Percentiles rank a stretch among this genome's conserved stretches.
Evolutionary conservation across 2,113 vertebrate genomes (phyloP).

Genomic region (Grammomys surdaster): DNA sequence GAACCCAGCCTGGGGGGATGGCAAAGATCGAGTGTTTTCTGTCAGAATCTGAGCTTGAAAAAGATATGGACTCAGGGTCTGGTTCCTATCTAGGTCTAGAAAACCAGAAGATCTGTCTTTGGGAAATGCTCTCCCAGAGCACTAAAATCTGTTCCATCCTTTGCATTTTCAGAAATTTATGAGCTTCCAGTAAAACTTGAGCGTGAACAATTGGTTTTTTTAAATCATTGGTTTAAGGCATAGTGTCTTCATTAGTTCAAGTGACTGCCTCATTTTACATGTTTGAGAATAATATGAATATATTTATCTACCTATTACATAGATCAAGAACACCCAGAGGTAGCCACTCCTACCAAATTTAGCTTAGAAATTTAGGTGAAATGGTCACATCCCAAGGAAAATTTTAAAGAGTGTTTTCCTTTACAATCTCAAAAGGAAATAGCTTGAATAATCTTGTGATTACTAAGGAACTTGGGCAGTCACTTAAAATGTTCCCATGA

Average conservation of each 20-base stretch:
- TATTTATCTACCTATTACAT: neutral
- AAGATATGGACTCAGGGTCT: neutral
- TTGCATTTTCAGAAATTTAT: neutral
- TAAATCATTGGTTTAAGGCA: slow-evolving; percentile 41
- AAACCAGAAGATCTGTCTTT: neutral
- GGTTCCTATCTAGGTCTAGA: neutral
- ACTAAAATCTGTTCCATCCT: neutral
- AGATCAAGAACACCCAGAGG: neutral
- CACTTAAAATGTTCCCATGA: slow-evolving; percentile 16
- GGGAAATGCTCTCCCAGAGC: neutral
- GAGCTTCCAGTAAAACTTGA: neutral
- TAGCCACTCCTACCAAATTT: neutral
- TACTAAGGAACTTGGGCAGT: slow-evolving; percentile 36
- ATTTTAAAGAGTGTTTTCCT: neutral
- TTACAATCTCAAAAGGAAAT: slow-evolving; percentile 56
- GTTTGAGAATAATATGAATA: neutral
- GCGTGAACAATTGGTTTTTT: neutral
- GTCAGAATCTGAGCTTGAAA: neutral
- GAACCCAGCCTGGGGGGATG: neutral
- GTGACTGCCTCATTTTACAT: neutral
- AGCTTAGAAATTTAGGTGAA: slow-evolving; percentile 50
- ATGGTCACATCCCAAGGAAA: neutral
- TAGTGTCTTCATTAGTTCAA: neutral
- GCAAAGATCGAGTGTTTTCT: neutral
- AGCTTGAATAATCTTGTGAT: neutral